These are phyloP conservation scores for Protophormia terraenovae DNA, from an alignment of 2,888 invertebrate species.

Conservation along the genomic window DNA sequence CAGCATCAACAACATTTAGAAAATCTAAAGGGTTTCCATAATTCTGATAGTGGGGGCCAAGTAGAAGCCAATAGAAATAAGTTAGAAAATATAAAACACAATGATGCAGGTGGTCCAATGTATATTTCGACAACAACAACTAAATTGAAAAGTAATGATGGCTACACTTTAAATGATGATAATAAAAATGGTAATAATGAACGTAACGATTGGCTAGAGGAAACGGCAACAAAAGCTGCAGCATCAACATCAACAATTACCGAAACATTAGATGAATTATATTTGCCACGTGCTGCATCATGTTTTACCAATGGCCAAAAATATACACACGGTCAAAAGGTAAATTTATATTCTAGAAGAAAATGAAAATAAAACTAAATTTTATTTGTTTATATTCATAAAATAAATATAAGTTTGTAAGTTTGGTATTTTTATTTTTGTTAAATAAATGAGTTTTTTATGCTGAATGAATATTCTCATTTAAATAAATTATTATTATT, in stretches of 20 bases:
- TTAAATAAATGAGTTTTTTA: too few relatives aligned
- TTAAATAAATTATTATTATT: too few relatives aligned
- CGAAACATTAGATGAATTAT: constrained; percentile 59
- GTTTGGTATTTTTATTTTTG: too few relatives aligned
- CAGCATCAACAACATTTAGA: constrained; percentile 41
- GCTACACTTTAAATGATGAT: constrained; percentile 32
- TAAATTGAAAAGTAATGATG: constrained; percentile 62
- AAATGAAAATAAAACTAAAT: too few relatives aligned
- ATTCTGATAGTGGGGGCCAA: not conserved
- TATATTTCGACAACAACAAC: constrained; percentile 34
- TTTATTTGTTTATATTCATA: too few relatives aligned
- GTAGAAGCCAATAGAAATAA: not conserved
- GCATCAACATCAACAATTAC: constrained; percentile 53
- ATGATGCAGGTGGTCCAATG: not conserved
- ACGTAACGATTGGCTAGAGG: constrained; percentile 45
- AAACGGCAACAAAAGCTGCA: constrained; percentile 45
- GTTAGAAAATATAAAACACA: constrained; percentile 13
- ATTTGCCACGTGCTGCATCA: constrained; percentile 75
- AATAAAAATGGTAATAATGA: constrained; percentile 62
- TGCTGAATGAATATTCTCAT: too few relatives aligned
- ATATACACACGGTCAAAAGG: constrained; percentile 81
- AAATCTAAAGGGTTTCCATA: constrained; percentile 49
- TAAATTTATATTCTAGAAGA: constrained; percentile 66
- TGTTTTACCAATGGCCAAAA: constrained; percentile 79
- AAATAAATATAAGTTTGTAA: too few relatives aligned